These are phyloP conservation scores for Cryptoblepharus egeriae DNA, from an alignment of 2,797 vertebrate genomes.

Conservation along the genomic window DNA sequence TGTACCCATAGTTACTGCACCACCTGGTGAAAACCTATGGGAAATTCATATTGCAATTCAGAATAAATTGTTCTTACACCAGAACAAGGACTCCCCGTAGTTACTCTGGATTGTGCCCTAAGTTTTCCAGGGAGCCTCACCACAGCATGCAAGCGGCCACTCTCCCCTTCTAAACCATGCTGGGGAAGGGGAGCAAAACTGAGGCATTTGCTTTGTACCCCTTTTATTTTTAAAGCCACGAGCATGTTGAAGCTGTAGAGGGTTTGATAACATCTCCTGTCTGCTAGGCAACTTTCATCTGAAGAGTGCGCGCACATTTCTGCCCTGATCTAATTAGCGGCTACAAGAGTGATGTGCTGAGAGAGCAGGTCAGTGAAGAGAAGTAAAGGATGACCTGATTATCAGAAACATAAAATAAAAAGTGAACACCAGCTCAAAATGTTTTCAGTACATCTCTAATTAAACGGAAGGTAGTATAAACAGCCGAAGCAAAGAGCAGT, in stretches of 20 bases:
- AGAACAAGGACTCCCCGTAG: no score
- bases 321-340: slow-evolving; percentile 8
- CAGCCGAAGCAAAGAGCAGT: background rate
- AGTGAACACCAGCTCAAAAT: slow-evolving; percentile 3
- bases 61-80: no score
- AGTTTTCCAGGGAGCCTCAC: no score
- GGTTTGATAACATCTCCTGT: background rate
- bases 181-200: no score
- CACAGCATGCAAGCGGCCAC: no score
- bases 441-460: background rate
- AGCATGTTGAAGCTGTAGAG: background rate
- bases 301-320: background rate
- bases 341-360: background rate
- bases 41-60: no score
- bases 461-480: background rate
- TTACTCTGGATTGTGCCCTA: no score
- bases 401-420: background rate
- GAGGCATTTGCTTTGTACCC: no score
- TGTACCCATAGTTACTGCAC: no score
- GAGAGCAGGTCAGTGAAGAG: slow-evolving; percentile 1
- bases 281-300: background rate
- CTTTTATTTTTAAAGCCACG: background rate
- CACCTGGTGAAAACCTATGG: no score
- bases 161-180: no score
- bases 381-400: background rate